These are phyloP conservation scores for Cyclargus thomasi DNA, from an alignment of 1,140 invertebrate genomes.

Conservation along the genomic window DNA sequence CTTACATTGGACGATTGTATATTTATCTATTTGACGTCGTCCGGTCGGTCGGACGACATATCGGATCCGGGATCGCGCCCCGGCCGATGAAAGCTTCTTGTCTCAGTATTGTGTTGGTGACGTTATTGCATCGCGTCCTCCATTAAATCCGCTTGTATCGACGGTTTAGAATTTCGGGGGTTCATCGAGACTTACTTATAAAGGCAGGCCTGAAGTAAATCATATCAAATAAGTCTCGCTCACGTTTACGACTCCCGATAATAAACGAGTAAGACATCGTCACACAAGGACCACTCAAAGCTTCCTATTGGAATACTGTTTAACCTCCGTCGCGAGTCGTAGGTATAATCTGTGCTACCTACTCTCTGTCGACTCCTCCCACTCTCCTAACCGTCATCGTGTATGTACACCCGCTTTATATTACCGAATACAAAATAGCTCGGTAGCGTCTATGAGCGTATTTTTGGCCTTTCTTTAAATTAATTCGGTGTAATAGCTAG, in stretches of 20 bases:
- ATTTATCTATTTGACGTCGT: constrained; percentile 41
- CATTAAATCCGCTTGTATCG: constrained; percentile 24
- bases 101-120: constrained; percentile 55
- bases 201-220: background rate
- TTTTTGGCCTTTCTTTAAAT: constrained; percentile 54
- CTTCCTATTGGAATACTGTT: constrained; percentile 75
- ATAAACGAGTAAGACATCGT: constrained; percentile 16
- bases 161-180: background rate
- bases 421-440: constrained; percentile 43
- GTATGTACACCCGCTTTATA: constrained; percentile 24
- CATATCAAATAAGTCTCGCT: background rate
- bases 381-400: constrained; percentile 16
- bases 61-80: constrained; percentile 31
- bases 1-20: constrained; percentile 55
- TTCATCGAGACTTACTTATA: background rate
- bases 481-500: constrained; percentile 72
- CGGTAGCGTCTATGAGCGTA: constrained; percentile 45
- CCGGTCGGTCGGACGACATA: constrained; percentile 35
- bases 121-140: constrained; percentile 48
- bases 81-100: constrained; percentile 46
- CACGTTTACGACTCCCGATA: background rate
- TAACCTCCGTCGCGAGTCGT: constrained; percentile 32
- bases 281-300: constrained; percentile 84
- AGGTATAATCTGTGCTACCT: constrained; percentile 29
- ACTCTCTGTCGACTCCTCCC: constrained; percentile 24